Evolutionary conservation across 2,888 invertebrate species (phyloP).

Genomic region (Macaria liturata): DNA sequence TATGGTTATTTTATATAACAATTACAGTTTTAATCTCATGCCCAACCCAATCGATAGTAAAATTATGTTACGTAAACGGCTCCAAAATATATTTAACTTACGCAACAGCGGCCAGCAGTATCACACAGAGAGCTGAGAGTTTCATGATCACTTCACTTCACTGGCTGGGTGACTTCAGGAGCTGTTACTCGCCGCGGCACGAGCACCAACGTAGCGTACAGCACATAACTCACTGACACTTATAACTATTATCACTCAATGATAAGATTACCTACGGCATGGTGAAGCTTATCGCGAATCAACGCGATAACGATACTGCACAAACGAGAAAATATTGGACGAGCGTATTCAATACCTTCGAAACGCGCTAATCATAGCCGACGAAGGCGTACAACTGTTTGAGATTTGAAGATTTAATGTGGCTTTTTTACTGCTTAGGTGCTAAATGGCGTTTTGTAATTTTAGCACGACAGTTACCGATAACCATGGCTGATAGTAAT

Average conservation of each 20-base stretch:
- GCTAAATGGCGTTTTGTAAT: constrained; percentile 3
- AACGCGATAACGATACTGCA: constrained; percentile 72
- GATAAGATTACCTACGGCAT: constrained; percentile 79
- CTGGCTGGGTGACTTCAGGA: constrained; percentile 53
- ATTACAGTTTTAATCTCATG: not conserved
- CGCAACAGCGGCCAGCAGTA: constrained; percentile 60
- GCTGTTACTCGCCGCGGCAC: constrained; percentile 60
- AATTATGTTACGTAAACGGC: constrained; percentile 14
- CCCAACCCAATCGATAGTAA: constrained; percentile 9
- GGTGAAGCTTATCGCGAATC: constrained; percentile 77
- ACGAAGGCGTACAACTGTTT: constrained; percentile 9
- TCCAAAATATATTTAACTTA: constrained; percentile 54
- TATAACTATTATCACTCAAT: constrained; percentile 79
- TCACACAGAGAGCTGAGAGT: constrained; percentile 53
- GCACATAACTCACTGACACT: constrained; percentile 80
- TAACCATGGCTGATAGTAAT: too few relatives aligned
- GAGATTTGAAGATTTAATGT: constrained; percentile 4
- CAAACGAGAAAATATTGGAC: constrained; percentile 62
- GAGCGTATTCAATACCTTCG: constrained; percentile 49
- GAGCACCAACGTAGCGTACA: constrained; percentile 65
- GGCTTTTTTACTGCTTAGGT: constrained; percentile 3
- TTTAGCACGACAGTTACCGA: too few relatives aligned
- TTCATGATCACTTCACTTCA: constrained; percentile 61
- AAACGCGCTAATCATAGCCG: constrained; percentile 20
- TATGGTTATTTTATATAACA: too few relatives aligned